Conservation (phyloP, 2,113 vertebrate genomes). For the Turdus rufiventris region DNA sequence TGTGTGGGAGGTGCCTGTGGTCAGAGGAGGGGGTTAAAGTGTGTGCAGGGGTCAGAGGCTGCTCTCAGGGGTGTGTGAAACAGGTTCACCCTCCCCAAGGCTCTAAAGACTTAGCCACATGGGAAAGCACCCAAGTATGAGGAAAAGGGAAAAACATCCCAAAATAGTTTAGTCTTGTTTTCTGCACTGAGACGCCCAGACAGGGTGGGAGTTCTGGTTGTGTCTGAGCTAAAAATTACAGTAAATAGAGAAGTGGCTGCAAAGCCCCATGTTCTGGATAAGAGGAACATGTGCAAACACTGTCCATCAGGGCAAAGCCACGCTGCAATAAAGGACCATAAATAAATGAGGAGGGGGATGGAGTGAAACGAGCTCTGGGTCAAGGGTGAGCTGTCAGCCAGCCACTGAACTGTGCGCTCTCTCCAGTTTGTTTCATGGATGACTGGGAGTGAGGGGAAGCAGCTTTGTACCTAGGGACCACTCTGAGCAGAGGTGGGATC, state of each 20-base stretch:
- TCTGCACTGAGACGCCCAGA: slow-evolving; percentile 63
- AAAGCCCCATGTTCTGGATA: slow-evolving; percentile 37
- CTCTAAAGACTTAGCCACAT: slow-evolving; percentile 50
- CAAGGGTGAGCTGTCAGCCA: background rate
- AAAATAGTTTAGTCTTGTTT: slow-evolving; percentile 75
- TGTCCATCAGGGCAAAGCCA: background rate
- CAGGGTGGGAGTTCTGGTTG: slow-evolving; percentile 72
- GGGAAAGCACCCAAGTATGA: slow-evolving; percentile 73
- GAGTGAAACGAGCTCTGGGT: background rate
- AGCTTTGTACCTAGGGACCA: accelerated
- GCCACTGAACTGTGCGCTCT: background rate
- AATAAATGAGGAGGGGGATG: background rate
- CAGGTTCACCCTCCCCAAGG: slow-evolving; percentile 55
- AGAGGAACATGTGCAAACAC: slow-evolving; percentile 4
- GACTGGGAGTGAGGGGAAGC: background rate
- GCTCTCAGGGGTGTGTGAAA: background rate
- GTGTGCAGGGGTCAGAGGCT: background rate
- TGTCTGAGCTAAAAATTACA: slow-evolving; percentile 71
- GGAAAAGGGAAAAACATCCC: slow-evolving; percentile 69
- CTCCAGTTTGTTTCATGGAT: accelerated
- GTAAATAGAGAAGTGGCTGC: slow-evolving; percentile 59
- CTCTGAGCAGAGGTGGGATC: background rate
- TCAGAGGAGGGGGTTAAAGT: slow-evolving; percentile 20
- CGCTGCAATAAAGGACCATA: accelerated
- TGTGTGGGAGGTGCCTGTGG: background rate